Conservation (phyloP, 2,113 vertebrate species). For the Hyaena hyaena region DNA sequence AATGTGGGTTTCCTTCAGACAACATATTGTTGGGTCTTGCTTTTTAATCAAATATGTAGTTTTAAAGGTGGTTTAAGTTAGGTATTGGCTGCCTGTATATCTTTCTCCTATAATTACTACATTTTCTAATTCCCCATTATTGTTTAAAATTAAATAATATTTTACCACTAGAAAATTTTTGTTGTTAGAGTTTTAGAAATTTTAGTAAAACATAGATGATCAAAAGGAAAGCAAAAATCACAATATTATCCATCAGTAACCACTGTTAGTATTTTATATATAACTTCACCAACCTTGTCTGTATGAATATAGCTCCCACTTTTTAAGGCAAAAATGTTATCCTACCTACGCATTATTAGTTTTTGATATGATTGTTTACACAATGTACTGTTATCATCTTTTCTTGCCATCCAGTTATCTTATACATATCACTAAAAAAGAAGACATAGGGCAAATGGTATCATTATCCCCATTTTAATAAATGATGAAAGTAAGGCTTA, state of each 20-base stretch:
- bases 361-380: background rate
- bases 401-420: background rate
- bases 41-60: background rate
- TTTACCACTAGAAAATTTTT: background rate
- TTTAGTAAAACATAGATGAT: background rate
- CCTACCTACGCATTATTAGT: background rate
- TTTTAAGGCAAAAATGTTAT: background rate
- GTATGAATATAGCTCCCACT: background rate
- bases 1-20: background rate
- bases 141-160: conserved; percentile 12
- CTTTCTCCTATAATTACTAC: background rate
- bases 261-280: background rate
- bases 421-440: background rate
- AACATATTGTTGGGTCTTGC: background rate
- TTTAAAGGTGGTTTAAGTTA: conserved; percentile 47
- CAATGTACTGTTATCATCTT: background rate
- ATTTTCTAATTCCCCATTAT: background rate
- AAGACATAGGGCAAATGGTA: background rate
- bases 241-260: background rate
- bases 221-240: conserved; percentile 27
- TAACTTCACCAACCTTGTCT: background rate
- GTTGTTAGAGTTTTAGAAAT: conserved; percentile 11
- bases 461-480: background rate
- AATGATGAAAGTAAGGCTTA: background rate
- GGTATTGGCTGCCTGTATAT: background rate